Evolutionary conservation across 2,113 vertebrate genomes (phyloP).

Genomic region (Otocyon megalotis): DNA sequence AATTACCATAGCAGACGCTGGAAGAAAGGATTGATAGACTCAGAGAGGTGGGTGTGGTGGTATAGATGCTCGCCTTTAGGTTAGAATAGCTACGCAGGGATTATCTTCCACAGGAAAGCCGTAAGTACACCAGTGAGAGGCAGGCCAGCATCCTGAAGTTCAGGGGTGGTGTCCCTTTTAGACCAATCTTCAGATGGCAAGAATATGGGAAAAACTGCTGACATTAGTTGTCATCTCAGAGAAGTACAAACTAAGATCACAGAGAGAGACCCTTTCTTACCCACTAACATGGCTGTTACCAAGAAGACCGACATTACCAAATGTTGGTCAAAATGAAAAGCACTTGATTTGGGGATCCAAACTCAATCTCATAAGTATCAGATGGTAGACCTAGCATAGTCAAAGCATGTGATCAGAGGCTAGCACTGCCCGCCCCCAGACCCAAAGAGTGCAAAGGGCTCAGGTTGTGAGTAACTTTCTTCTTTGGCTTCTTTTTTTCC

Average conservation of each 20-base stretch:
- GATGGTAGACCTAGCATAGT: background rate
- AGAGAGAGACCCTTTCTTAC: background rate
- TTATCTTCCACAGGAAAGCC: background rate
- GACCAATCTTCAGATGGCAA: background rate
- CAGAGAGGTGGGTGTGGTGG: background rate
- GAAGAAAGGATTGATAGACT: background rate
- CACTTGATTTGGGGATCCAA: background rate
- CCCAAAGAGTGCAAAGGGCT: background rate
- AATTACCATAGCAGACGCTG: background rate
- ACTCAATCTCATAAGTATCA: background rate
- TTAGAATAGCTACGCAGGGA: background rate
- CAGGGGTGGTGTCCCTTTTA: background rate
- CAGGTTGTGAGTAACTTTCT: background rate
- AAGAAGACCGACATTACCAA: background rate
- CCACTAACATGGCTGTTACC: background rate
- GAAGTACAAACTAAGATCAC: conserved; percentile 28
- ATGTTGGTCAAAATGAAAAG: background rate
- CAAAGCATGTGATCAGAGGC: background rate
- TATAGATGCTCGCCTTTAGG: background rate
- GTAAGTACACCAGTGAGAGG: accelerated
- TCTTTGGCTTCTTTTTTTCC: background rate
- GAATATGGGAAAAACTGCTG: background rate
- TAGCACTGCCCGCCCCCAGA: background rate
- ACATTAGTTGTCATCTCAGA: background rate
- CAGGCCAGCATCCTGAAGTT: too few species aligned